These are phyloP conservation scores for Pachycephus smyrnensis DNA, from an alignment of 2,888 invertebrate species.

Conservation along the genomic window DNA sequence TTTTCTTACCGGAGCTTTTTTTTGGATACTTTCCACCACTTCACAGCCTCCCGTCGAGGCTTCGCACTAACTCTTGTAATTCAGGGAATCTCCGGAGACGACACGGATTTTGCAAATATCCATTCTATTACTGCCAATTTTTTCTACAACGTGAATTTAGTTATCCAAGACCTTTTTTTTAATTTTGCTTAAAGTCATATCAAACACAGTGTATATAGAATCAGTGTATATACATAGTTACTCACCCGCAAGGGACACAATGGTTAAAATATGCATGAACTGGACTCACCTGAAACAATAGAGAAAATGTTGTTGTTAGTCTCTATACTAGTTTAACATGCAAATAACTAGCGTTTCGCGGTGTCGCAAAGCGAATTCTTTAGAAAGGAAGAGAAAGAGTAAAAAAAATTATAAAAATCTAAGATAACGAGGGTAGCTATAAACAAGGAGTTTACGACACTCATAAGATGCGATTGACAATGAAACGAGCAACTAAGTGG, in stretches of 20 bases:
- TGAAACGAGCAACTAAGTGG: neutral
- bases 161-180: neutral
- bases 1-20: conserved; percentile 6
- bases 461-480: neutral
- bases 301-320: conserved; percentile 33
- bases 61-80: neutral
- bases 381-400: conserved; percentile 16
- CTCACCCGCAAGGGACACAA: neutral
- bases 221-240: neutral
- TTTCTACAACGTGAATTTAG: neutral
- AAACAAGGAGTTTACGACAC: neutral
- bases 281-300: conserved; percentile 44
- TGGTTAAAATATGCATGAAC: conserved; percentile 30
- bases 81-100: neutral
- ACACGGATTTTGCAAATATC: neutral
- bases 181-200: neutral
- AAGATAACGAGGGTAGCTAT: neutral
- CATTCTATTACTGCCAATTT: neutral
- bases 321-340: conserved; percentile 21
- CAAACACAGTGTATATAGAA: neutral
- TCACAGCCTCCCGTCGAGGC: neutral
- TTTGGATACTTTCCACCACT: neutral
- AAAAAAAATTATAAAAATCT: conserved; percentile 13
- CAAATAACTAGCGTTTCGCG: conserved; percentile 22
- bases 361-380: neutral